These are phyloP conservation scores for Paradoxurus hermaphroditus DNA, from an alignment of 2,113 vertebrate species.

Conservation along the genomic window DNA sequence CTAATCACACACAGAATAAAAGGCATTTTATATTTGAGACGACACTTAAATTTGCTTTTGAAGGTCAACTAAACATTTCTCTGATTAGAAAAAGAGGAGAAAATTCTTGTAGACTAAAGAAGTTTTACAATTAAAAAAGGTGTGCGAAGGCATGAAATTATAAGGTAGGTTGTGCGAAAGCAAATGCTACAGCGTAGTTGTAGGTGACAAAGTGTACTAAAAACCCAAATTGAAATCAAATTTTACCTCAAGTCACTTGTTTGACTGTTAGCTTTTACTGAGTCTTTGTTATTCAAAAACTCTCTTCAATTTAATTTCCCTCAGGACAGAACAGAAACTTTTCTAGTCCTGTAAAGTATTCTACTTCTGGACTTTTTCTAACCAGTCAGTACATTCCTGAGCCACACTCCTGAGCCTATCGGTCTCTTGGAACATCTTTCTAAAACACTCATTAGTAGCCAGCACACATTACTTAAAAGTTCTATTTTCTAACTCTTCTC, in stretches of 20 bases:
- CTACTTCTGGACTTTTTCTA: neutral
- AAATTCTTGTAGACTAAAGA: neutral
- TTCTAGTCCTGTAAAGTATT: neutral
- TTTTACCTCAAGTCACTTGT: neutral
- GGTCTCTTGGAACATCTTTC: neutral
- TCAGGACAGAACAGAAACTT: neutral
- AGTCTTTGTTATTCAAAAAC: neutral
- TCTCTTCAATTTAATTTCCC: neutral
- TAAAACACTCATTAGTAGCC: neutral
- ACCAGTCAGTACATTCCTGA: neutral
- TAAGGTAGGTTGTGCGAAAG: neutral
- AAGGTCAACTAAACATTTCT: neutral
- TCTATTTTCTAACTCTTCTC: neutral
- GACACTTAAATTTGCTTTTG: neutral
- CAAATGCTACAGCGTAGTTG: neutral
- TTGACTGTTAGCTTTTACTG: neutral
- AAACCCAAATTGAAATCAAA: neutral
- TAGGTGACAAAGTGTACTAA: fast-evolving
- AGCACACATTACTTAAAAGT: neutral
- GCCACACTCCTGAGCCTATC: neutral
- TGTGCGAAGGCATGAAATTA: neutral
- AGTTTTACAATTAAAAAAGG: neutral
- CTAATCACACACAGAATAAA: neutral
- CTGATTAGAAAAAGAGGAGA: neutral
- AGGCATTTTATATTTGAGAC: neutral